Conservation (phyloP, 2,797 vertebrate genomes). For the Anisognathus igniventris region DNA sequence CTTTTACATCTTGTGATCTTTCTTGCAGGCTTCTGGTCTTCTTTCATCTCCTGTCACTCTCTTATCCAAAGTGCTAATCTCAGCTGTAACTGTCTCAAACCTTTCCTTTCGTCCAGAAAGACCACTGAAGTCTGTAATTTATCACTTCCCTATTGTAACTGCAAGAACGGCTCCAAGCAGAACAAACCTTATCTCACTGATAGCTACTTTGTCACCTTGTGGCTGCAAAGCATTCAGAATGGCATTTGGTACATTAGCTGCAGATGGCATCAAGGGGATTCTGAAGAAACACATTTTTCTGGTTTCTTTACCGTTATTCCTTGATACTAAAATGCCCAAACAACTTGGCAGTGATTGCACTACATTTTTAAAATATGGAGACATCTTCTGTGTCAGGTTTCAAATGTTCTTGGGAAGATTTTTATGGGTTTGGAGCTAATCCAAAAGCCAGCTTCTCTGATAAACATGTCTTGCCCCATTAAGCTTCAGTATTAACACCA, state of each 20-base stretch:
- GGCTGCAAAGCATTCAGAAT: not conserved
- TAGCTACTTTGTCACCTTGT: constrained; percentile 26
- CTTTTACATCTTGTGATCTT: constrained; percentile 25
- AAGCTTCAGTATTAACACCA: not conserved
- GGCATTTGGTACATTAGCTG: not conserved
- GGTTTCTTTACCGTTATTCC: not conserved
- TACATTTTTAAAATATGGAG: not conserved
- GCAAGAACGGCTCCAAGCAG: not conserved
- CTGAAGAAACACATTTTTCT: not conserved
- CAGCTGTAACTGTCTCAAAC: constrained; percentile 33
- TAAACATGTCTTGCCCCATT: constrained; percentile 5
- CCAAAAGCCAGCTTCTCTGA: constrained; percentile 7
- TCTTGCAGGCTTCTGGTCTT: not conserved
- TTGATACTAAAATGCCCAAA: not conserved
- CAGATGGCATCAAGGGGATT: not conserved
- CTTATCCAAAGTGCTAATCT: constrained; percentile 38
- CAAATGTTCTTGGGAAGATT: not conserved
- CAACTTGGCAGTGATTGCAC: not conserved
- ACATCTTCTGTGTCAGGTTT: not conserved
- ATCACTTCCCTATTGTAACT: constrained; percentile 21
- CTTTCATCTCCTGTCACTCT: constrained; percentile 18
- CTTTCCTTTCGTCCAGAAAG: not conserved
- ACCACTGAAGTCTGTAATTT: constrained; percentile 21
- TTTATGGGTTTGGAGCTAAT: not conserved
- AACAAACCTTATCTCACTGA: constrained; percentile 31